Conservation (phyloP, 2,888 invertebrate species). For the Lampropteryx suffumata region DNA sequence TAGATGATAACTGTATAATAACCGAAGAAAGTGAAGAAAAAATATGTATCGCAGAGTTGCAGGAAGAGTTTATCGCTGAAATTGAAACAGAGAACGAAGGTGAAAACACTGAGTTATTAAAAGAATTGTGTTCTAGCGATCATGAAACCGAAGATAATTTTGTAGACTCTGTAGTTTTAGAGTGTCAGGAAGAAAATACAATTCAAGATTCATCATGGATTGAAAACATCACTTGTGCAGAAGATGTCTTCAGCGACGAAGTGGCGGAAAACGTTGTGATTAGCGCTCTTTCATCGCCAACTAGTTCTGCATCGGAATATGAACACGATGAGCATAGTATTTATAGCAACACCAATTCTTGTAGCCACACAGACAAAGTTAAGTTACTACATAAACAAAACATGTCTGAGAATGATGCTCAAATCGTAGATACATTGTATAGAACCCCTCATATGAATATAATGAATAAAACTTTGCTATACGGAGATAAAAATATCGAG, state of each 20-base stretch:
- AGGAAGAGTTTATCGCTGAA: conserved; percentile 49
- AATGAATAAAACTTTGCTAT: conserved; percentile 59
- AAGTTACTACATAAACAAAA: conserved; percentile 63
- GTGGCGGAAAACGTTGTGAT: conserved; percentile 64
- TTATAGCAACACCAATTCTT: conserved; percentile 39
- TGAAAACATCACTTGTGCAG: conserved; percentile 72
- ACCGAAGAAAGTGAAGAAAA: conserved; percentile 62
- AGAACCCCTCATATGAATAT: conserved; percentile 69
- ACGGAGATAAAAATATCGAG: conserved; percentile 28
- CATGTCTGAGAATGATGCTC: conserved; percentile 58
- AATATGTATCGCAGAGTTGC: conserved; percentile 58
- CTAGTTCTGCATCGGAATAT: conserved; percentile 40
- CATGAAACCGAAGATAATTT: conserved; percentile 38
- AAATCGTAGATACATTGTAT: conserved; percentile 63
- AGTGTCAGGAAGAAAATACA: conserved; percentile 47
- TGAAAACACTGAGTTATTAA: conserved; percentile 12
- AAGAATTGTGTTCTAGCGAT: conserved; percentile 13
- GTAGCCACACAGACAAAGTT: conserved; percentile 52
- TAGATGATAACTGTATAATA: conserved; percentile 68
- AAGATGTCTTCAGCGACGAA: conserved; percentile 74
- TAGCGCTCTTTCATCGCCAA: conserved; percentile 51
- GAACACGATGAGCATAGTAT: conserved; percentile 41
- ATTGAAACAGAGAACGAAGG: conserved; percentile 37
- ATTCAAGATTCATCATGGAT: conserved; percentile 69
- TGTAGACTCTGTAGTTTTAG: conserved; percentile 41